phyloP scores from a whole-genome alignment of 1,140 invertebrate genomes.

The Drosophila bocqueti region DNA sequence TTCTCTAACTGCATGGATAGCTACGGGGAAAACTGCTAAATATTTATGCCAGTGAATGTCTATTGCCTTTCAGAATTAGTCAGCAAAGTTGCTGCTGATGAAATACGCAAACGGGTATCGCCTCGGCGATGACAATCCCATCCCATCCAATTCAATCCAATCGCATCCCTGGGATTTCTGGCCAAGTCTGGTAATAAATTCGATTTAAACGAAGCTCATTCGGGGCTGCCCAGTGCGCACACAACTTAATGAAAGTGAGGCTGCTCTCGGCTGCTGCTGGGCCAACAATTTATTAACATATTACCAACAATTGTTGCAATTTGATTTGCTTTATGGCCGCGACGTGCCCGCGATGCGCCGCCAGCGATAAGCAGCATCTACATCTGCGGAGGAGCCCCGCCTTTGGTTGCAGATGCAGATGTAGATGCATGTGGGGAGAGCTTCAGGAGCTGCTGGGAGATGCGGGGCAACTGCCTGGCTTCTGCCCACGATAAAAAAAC shows the following conservation, averaged over 20 bases:
- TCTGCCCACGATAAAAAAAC: slow-evolving; percentile 75
- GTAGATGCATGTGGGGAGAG: slow-evolving; percentile 19
- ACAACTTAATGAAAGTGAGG: slow-evolving; percentile 72
- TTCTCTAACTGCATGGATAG: slow-evolving; percentile 16
- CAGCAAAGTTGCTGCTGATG: slow-evolving; percentile 33
- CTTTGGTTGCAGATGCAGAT: slow-evolving; percentile 34
- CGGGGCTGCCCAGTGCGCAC: slow-evolving; percentile 40
- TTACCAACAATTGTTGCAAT: slow-evolving; percentile 84
- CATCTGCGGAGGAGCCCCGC: slow-evolving; percentile 29
- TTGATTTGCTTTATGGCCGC: slow-evolving; percentile 79
- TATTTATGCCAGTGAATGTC: slow-evolving; percentile 62
- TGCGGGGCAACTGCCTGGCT: slow-evolving; percentile 20
- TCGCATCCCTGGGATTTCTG: slow-evolving; percentile 37
- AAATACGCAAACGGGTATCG: slow-evolving; percentile 9
- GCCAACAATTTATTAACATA: slow-evolving; percentile 79
- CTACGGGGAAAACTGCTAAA: slow-evolving; percentile 46
- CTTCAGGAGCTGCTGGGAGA: slow-evolving; percentile 2
- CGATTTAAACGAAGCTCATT: slow-evolving; percentile 54
- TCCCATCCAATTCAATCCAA: slow-evolving; percentile 21
- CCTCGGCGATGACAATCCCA: slow-evolving; percentile 26
- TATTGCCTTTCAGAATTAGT: slow-evolving; percentile 32
- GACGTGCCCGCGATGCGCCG: slow-evolving; percentile 71
- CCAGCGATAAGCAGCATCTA: slow-evolving; percentile 67
- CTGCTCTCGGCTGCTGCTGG: slow-evolving; percentile 29
- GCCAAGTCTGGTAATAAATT: slow-evolving; percentile 51